These are phyloP conservation scores for Drosophila pseudoananassae DNA, from an alignment of 1,140 invertebrate species.

Conservation along the genomic window DNA sequence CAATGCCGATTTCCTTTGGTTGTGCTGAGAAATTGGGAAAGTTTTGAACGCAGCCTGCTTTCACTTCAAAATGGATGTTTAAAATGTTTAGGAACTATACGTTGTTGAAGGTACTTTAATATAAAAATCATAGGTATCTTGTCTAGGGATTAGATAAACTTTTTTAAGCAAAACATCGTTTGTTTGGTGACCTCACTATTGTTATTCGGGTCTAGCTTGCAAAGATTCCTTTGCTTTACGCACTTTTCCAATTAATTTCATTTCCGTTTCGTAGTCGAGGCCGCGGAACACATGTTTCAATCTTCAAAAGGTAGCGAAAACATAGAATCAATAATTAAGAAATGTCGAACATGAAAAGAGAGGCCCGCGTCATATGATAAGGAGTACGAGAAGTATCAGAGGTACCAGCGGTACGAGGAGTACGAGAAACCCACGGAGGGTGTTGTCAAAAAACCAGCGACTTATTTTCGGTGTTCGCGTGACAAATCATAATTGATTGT, in stretches of 20 bases:
- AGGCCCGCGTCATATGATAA: slow-evolving; percentile 65
- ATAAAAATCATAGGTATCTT: neutral
- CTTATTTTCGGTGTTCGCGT: slow-evolving; percentile 66
- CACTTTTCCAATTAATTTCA: slow-evolving; percentile 82
- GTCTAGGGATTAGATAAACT: neutral
- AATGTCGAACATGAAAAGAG: slow-evolving; percentile 79
- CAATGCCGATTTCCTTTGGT: neutral
- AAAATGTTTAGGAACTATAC: neutral
- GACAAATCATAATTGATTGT: slow-evolving; percentile 83
- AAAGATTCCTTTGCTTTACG: slow-evolving; percentile 42
- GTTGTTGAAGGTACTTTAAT: neutral
- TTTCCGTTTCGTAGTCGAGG: slow-evolving; percentile 65
- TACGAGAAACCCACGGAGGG: slow-evolving; percentile 1
- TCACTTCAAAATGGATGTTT: neutral
- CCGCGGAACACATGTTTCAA: slow-evolving; percentile 71
- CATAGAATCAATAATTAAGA: slow-evolving; percentile 82
- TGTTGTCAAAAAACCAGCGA: slow-evolving; percentile 27
- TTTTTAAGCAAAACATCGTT: neutral
- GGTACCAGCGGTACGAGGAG: neutral
- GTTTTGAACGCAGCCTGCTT: neutral
- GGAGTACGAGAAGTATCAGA: slow-evolving; percentile 1
- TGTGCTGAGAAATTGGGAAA: neutral
- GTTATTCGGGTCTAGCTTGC: slow-evolving; percentile 85
- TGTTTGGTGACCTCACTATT: slow-evolving; percentile 84
- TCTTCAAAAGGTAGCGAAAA: slow-evolving; percentile 83